These are phyloP conservation scores for Ectobius pallidus DNA, from an alignment of 2,888 invertebrate species.

Conservation along the genomic window DNA sequence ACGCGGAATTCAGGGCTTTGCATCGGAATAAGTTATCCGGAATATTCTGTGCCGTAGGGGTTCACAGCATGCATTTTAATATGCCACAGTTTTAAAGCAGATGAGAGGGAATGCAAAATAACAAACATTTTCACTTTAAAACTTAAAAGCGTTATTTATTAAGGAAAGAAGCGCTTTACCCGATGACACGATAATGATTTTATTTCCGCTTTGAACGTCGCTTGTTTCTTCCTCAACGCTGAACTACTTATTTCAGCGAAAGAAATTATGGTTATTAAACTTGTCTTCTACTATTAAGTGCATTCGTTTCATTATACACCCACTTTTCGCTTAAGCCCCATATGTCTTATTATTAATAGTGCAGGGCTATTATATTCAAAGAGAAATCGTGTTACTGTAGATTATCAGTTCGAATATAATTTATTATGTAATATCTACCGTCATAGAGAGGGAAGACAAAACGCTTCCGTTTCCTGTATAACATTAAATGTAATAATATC, in stretches of 20 bases:
- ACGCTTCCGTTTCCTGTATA: too few species aligned
- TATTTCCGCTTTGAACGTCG: background rate
- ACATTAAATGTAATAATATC: too few species aligned
- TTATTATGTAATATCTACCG: too few species aligned
- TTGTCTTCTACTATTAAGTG: background rate
- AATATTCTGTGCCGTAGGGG: background rate
- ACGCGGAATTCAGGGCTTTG: too few species aligned
- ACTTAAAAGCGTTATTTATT: conserved; percentile 2
- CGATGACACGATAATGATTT: background rate
- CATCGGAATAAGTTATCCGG: background rate
- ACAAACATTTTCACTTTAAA: conserved; percentile 7
- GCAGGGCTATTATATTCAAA: background rate
- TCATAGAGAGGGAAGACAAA: too few species aligned
- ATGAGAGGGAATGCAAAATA: background rate
- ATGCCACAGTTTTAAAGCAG: background rate
- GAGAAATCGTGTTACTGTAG: too few species aligned
- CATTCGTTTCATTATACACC: background rate
- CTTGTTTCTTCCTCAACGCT: background rate
- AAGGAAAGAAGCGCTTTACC: background rate
- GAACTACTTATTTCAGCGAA: background rate
- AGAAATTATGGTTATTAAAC: background rate
- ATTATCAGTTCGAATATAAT: too few species aligned
- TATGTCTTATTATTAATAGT: background rate
- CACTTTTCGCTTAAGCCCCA: background rate
- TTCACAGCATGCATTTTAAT: background rate